Percentiles rank a stretch among this genome's conserved stretches.
These are phyloP conservation scores for Yponomeuta plumbellus DNA, from an alignment of 2,888 invertebrate genomes.

Conservation along the genomic window DNA sequence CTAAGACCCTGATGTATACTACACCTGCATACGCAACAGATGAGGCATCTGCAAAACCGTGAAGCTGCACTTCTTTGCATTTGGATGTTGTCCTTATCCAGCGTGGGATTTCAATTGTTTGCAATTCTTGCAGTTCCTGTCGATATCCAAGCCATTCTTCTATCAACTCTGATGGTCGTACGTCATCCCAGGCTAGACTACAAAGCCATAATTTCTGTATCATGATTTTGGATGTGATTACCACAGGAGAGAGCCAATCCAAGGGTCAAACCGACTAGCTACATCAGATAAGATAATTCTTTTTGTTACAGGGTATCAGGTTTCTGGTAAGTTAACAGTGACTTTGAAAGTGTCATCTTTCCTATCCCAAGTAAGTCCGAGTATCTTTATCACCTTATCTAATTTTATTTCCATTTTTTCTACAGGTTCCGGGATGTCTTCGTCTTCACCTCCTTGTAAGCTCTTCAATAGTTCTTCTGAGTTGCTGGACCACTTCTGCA, in stretches of 20 bases:
- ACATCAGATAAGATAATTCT: constrained; percentile 23
- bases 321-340: constrained; percentile 20
- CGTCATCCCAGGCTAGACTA: constrained; percentile 25
- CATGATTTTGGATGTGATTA: constrained; percentile 22
- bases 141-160: neutral
- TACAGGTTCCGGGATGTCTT: no score
- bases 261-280: constrained; percentile 23
- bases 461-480: no score
- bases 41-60: constrained; percentile 20
- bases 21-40: constrained; percentile 17
- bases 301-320: constrained; percentile 20
- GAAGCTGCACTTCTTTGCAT: constrained; percentile 13
- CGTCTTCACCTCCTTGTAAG: no score
- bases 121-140: constrained; percentile 6
- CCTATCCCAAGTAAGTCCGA: constrained; percentile 23
- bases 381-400: constrained; percentile 21
- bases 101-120: constrained; percentile 7
- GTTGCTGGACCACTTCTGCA: constrained; percentile 32
- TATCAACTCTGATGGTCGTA: constrained; percentile 10
- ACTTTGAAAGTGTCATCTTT: constrained; percentile 23
- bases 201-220: constrained; percentile 26
- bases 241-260: constrained; percentile 23
- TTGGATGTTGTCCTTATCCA: constrained; percentile 4
- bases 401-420: no score
- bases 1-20: constrained; percentile 14